These are phyloP conservation scores for Pterocles gutturalis DNA, from an alignment of 2,113 vertebrate genomes.

Conservation along the genomic window DNA sequence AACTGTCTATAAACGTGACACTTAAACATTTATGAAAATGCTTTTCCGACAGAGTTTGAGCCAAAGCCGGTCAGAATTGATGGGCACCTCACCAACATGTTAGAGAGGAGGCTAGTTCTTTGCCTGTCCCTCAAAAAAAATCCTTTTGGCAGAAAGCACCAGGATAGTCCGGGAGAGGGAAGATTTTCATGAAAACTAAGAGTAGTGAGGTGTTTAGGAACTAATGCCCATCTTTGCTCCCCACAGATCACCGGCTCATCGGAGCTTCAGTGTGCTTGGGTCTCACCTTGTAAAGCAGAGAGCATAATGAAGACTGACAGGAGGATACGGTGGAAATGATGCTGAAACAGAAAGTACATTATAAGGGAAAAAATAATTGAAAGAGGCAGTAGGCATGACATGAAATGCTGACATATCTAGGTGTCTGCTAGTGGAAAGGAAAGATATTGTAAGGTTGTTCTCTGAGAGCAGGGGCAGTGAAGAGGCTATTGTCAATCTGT, in stretches of 20 bases:
- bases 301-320: not conserved
- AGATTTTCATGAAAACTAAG: not conserved
- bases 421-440: not conserved
- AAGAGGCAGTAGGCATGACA: not conserved
- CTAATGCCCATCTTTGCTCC: not conserved
- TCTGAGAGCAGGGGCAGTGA: not conserved
- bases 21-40: not conserved
- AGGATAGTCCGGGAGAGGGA: not conserved
- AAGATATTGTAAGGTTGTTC: not conserved
- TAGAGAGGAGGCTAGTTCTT: not conserved
- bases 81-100: rapidly evolving
- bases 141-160: rapidly evolving
- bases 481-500: not conserved
- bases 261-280: rapidly evolving
- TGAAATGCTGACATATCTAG: not conserved
- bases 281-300: not conserved
- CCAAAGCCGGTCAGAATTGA: not conserved
- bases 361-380: not conserved
- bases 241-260: rapidly evolving
- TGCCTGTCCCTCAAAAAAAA: not conserved
- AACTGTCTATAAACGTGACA: not conserved
- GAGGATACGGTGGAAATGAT: not conserved
- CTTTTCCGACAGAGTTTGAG: not conserved
- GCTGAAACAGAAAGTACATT: not conserved
- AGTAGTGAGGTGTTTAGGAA: not conserved